Base-by-base conservation (phyloP, 2,797 vertebrate genomes). In the Diglossa cyanea region DNA sequence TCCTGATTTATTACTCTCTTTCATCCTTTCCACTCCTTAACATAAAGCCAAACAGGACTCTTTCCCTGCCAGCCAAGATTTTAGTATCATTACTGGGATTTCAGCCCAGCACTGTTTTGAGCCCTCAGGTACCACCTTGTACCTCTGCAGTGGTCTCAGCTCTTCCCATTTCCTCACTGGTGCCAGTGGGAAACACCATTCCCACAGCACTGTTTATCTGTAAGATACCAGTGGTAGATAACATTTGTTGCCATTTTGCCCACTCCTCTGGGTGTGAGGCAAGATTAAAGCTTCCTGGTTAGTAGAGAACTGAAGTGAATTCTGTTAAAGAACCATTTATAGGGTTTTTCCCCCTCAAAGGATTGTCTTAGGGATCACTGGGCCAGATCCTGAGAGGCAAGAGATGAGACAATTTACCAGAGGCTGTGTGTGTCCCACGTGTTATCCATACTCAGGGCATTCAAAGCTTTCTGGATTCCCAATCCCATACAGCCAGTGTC, bases 401-500 rank as follows among this genome's bases (percentile, higher is more conserved):
- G 37, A 79, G 57, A 70, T 12, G 13, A 80, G 28, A 57, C 39
- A 48, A 37, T 33, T 55, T 58, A 57, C n/a, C 17, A 12, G 8
- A 37, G 20, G 1, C 6, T n/a, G 26, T 25, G 13, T 19, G 9
- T 6, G 35, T 44, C 60, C 47, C 37, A 21, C 0, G 0, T 9
- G 17, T 44, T 39, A 30, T 33, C 55, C 15, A 13, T 1, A 0
- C 45, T 60, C 35, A 8, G 44, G n/a, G 40, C n/a, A 57, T 28
- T 65, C 42, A 50, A 4, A 81, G 18, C 24, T 54, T 86, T 50
- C 50, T 53, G 42, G 20, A 67, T 60, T 20, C 31, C 30, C 45
- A 17, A 18, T 11, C 11, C 30, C 42, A 35, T 21, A 42, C 26
- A 58, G 7, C 17, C 35, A 62, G 30, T 4, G 4, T 28, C 23